Evolutionary conservation across 1,140 invertebrate species (phyloP), one percentile per base, ranked within the genome.

Genomic region (Caerostris extrusa): DNA sequence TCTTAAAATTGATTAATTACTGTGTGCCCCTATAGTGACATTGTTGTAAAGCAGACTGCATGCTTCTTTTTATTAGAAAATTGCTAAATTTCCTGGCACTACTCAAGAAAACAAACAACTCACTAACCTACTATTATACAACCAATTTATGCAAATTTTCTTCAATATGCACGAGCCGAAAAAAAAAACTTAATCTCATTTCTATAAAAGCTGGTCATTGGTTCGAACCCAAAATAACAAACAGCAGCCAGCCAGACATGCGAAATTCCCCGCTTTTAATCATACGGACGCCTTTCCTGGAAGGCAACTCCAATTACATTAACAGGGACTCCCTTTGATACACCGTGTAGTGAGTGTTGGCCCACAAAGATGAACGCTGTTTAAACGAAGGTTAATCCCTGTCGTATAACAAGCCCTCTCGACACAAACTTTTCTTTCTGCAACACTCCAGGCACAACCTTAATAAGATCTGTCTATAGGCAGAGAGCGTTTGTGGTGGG

Each of bases 341-440:
- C 5, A n/a, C 64, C 17, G n/a, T 12, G 53, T 34, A 34, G 34
- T 34, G 60, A 89, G 34, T 60, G n/a, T 53, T 56, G 19, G 60
- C 53, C n/a, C 55, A 55, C 64, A 89, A 89, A 89, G 87, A 34
- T 89, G 87, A 89, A 60, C 87, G 50, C 64, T 89, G 87, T 57
- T 89, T 89, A 89, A 71, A 89, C 87, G 61, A 89, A 89, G 61
- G 34, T 89, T 89, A 89, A 89, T 89, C 87, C 87, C 87, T 69
- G 60, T 67, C 58, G 88, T 90, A 77, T 90, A 90, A 90, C 88
- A 71, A 90, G 67, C 50, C 17, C 56, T 55, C 56, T 81, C 88
- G 69, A 81, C 88, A 8, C 53, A 34, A 90, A 90, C 67, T 71
- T 90, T 90, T 90, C 88, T 58, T 77, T 67, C 17, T 58, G 60